Conservation (phyloP, 2,888 invertebrate species). For the Drosophila differens region DNA sequence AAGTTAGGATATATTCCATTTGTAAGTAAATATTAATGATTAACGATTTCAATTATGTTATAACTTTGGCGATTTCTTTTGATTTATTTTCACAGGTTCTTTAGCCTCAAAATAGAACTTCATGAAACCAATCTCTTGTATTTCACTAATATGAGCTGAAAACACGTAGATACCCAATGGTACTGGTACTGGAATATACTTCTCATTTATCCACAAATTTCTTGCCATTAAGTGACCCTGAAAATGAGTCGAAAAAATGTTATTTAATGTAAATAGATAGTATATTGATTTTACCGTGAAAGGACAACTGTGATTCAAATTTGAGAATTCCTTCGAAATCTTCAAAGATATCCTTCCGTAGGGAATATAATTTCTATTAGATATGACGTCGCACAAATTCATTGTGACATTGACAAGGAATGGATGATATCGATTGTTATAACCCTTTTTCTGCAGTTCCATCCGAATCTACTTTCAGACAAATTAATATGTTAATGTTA, state of each 20-base stretch:
- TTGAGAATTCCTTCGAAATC: conserved; percentile 27
- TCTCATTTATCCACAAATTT: conserved; percentile 23
- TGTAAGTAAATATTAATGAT: background rate
- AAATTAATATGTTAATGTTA: background rate
- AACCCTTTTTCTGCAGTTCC: conserved; percentile 40
- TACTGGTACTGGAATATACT: conserved; percentile 6
- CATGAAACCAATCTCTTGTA: conserved; percentile 11
- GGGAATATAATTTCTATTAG: conserved; percentile 28
- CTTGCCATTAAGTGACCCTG: conserved; percentile 35
- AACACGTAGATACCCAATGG: conserved; percentile 27
- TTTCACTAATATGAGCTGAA: background rate
- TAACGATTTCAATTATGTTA: background rate
- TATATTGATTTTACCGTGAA: conserved; percentile 12
- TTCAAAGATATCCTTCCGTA: conserved; percentile 32
- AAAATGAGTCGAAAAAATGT: background rate
- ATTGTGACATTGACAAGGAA: conserved; percentile 46
- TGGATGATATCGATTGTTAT: conserved; percentile 56
- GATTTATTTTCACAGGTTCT: conserved; percentile 10
- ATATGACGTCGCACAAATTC: conserved; percentile 52
- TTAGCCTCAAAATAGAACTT: conserved; percentile 30
- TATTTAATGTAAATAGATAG: background rate
- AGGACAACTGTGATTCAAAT: conserved; percentile 54
- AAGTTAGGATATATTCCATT: too few relatives aligned
- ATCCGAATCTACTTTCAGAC: conserved; percentile 15
- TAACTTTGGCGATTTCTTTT: background rate